Conservation (phyloP, 2,888 invertebrate species). For the Nebria salina region DNA sequence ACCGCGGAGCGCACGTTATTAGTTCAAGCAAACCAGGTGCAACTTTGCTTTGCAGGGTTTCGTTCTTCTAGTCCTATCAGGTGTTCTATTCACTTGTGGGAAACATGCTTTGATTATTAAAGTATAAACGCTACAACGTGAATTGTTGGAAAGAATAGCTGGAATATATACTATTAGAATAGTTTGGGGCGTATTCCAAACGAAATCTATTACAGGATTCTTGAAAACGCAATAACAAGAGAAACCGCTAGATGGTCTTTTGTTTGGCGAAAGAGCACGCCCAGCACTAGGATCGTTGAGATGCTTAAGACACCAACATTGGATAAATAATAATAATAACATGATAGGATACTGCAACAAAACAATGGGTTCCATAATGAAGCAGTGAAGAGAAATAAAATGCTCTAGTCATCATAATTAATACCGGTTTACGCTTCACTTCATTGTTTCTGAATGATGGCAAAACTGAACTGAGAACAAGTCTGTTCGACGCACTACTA, state of each 20-base stretch:
- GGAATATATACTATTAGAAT: not conserved
- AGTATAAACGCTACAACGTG: not conserved
- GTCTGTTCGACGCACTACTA: constrained; percentile 2
- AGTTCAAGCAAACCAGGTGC: constrained; percentile 8
- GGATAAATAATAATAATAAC: constrained; percentile 30
- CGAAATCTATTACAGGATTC: not conserved
- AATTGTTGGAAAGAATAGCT: too few relatives aligned
- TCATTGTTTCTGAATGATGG: constrained; percentile 29
- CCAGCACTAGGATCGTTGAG: constrained; percentile 1
- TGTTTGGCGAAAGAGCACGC: constrained; percentile 2
- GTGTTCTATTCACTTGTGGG: constrained; percentile 1
- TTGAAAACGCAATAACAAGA: not conserved
- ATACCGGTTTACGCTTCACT: constrained; percentile 42
- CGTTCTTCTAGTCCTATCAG: constrained; percentile 15
- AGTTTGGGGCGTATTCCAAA: not conserved
- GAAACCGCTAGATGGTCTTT: not conserved
- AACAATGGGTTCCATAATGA: constrained; percentile 40
- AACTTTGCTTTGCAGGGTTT: constrained; percentile 10
- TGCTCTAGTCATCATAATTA: constrained; percentile 43
- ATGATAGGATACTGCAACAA: constrained; percentile 25
- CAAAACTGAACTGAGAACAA: constrained; percentile 2
- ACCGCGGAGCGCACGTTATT: not conserved
- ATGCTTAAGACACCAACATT: constrained; percentile 16
- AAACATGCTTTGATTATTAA: not conserved
- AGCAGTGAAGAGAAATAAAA: constrained; percentile 43